Evolutionary conservation across 2,888 invertebrate species (phyloP).

Genomic region (Nephrotoma appendiculata): DNA sequence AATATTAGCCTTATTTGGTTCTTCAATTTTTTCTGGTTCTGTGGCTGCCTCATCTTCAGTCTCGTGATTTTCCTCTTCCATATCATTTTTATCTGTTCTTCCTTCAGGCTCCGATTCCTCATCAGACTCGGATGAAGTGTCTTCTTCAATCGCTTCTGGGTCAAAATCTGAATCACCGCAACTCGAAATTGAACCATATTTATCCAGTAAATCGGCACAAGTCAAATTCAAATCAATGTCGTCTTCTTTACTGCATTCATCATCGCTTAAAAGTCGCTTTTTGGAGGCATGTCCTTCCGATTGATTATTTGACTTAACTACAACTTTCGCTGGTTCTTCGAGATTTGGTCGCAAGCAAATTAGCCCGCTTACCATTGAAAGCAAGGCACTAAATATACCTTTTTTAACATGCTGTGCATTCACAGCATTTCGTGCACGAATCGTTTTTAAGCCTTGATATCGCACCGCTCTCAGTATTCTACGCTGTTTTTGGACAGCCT

Average conservation of each 20-base stretch:
- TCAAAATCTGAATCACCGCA: not conserved
- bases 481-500: slow-evolving; percentile 25
- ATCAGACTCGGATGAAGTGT: not conserved
- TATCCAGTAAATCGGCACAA: not conserved
- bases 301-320: not conserved
- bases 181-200: not conserved
- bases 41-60: not conserved
- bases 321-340: not conserved
- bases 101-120: slow-evolving; percentile 1
- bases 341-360: not conserved
- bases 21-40: not conserved
- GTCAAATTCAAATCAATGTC: not conserved
- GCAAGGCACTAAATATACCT: not conserved
- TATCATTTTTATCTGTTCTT: not conserved
- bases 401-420: not conserved
- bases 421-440: slow-evolving; percentile 15
- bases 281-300: not conserved
- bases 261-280: not conserved
- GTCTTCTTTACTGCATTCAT: not conserved
- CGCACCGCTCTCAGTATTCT: slow-evolving; percentile 24
- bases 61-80: not conserved
- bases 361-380: not conserved
- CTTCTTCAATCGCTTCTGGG: not conserved
- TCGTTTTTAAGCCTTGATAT: slow-evolving; percentile 20
- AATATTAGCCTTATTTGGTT: not conserved